Evolutionary conservation across 2,113 vertebrate species (phyloP).

Genomic region (Macquaria australasica): DNA sequence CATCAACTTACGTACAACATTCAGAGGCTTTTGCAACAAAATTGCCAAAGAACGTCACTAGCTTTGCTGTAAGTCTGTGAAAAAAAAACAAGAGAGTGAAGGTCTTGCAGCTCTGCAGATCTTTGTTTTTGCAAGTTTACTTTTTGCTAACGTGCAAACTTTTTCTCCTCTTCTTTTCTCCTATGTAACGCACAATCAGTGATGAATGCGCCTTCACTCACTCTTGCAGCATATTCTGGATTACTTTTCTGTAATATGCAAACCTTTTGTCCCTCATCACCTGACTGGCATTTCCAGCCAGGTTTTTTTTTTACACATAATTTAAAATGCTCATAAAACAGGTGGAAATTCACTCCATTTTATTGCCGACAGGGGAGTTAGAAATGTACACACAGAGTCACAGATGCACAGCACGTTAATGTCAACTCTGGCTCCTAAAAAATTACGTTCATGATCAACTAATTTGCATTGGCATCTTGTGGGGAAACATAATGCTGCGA

Average conservation of each 20-base stretch:
- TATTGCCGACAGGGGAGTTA: slow-evolving; percentile 27
- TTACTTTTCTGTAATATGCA: neutral
- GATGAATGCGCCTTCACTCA: neutral
- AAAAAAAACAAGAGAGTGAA: neutral
- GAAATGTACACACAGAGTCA: slow-evolving; percentile 27
- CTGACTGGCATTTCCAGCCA: neutral
- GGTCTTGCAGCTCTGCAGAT: neutral
- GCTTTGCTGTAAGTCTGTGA: neutral
- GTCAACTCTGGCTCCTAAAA: slow-evolving; percentile 27
- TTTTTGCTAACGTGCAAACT: neutral
- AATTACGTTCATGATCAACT: slow-evolving; percentile 5
- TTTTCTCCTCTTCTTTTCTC: neutral
- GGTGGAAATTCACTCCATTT: slow-evolving; percentile 38
- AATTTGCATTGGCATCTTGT: slow-evolving; percentile 9
- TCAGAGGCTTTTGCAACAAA: slow-evolving; percentile 39
- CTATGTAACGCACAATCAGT: neutral
- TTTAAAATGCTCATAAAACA: slow-evolving; percentile 45
- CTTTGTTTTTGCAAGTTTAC: slow-evolving; percentile 3
- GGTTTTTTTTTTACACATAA: neutral
- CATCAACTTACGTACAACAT: slow-evolving; percentile 38
- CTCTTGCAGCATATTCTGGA: neutral
- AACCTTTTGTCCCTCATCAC: neutral
- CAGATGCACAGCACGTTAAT: slow-evolving; percentile 2
- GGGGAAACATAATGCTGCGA: neutral
- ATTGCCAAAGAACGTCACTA: slow-evolving; percentile 16